Conservation (phyloP, 2,888 invertebrate species). For the Bruchidius siliquastri region DNA sequence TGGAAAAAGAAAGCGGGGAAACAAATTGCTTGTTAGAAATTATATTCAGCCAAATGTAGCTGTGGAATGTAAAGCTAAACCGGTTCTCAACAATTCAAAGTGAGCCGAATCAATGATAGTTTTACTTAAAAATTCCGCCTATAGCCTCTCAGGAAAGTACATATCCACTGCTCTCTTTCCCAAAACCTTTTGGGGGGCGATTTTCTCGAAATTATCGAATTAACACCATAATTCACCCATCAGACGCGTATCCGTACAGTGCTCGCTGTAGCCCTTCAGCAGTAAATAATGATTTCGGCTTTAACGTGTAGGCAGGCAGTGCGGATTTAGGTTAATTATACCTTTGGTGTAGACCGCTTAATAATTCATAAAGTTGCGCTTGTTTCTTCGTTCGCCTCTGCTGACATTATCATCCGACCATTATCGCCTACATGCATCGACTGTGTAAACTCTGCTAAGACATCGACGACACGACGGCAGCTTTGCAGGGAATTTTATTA, state of each 20-base stretch:
- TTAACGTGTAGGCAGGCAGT: background rate
- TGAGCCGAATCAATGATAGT: too few species aligned
- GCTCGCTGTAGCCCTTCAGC: background rate
- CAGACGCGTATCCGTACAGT: background rate
- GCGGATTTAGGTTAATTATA: background rate
- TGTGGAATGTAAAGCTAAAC: too few species aligned
- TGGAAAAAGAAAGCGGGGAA: background rate
- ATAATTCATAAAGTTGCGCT: background rate
- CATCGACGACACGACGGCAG: background rate
- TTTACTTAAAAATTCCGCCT: background rate
- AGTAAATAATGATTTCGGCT: background rate
- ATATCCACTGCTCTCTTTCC: background rate
- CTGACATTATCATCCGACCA: background rate
- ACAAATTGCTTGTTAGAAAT: too few species aligned
- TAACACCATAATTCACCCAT: background rate
- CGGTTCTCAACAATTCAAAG: background rate
- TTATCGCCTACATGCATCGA: background rate
- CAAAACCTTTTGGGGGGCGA: background rate
- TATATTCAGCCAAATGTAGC: too few species aligned
- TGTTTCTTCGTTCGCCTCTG: background rate
- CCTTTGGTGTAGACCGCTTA: background rate
- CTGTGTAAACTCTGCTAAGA: background rate
- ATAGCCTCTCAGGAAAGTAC: conserved; percentile 2
- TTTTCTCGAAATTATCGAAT: background rate
- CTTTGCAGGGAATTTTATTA: background rate